These are phyloP conservation scores for Brachymystax lenok DNA, from an alignment of 2,797 vertebrate species.

Conservation along the genomic window DNA sequence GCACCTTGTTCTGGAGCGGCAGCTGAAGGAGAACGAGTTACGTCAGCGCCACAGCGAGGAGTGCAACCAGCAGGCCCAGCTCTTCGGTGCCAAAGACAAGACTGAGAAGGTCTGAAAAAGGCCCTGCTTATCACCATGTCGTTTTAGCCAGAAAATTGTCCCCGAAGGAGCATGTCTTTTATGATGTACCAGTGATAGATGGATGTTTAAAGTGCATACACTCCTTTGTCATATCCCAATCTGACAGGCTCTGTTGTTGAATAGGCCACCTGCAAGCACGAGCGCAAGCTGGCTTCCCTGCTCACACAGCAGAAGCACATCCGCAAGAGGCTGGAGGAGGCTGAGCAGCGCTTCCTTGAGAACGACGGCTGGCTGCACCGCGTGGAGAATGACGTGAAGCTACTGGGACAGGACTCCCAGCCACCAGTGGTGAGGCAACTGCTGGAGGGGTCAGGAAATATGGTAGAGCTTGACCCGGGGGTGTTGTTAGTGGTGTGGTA, in stretches of 20 bases:
- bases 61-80: slow-evolving; percentile 85
- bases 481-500: not conserved
- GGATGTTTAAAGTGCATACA: not conserved
- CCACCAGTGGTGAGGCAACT: slow-evolving; percentile 78
- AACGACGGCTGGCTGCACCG: slow-evolving; percentile 88
- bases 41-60: slow-evolving; percentile 84
- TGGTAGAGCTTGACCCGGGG: not conserved
- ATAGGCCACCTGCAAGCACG: slow-evolving; percentile 88
- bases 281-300: slow-evolving; percentile 86
- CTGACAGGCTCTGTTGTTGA: slow-evolving; percentile 15
- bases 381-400: slow-evolving; percentile 87
- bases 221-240: not conserved
- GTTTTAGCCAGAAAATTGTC: not conserved
- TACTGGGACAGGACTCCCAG: slow-evolving; percentile 77
- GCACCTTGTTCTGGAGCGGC: slow-evolving; percentile 86
- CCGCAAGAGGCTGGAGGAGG: slow-evolving; percentile 79
- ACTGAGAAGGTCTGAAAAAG: slow-evolving; percentile 82
- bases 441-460: not conserved
- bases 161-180: not conserved
- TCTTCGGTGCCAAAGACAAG: slow-evolving; percentile 86
- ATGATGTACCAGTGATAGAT: not conserved
- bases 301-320: slow-evolving; percentile 77
- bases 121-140: not conserved
- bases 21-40: slow-evolving; percentile 87
- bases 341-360: slow-evolving; percentile 78